Evolutionary conservation across 2,797 vertebrate genomes (phyloP), one percentile per base, ranked within the genome.

Genomic region (Dallia pectoralis): DNA sequence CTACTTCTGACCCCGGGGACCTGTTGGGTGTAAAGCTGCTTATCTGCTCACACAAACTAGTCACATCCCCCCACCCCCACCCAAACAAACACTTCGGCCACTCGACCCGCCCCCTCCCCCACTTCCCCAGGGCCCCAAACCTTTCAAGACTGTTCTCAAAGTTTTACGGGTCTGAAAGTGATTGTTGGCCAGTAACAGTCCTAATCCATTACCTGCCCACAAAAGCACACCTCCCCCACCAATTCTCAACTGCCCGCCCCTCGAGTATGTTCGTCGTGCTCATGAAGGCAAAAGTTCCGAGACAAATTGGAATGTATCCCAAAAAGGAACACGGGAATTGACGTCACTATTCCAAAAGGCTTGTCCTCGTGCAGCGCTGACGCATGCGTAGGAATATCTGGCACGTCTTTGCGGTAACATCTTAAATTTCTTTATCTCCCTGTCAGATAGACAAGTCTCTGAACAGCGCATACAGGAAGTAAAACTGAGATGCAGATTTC

Each of bases 1-100:
- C 80, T 81, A 77, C 80, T 67, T 44, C 74, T 87, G 85, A 93
- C 89, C 91, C 79, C 32, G n/a, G n/a, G 59, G 80, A 89, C 87
- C 87, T 76, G 53, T 62, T 67, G 75, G 84, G 83, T 77, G 84
- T 88, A 89, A 89, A 91, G 80, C 82, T 82, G 75, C 82, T 76
- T 33, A 73, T 71, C 79, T 76, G 48, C 70, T 84, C 85, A 83
- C 75, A 64, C 68, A 36, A 71, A 19, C 16, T 40, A 71, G 25
- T 36, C 3, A 68, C 65, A 9, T 19, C 51, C 8, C 19, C 51
- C n/a, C 8, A 53, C 51, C n/a, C 51, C 51, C 51, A 53, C 19
- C 47, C 47, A 18, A 53, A 53, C 51, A 53, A 53, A 51, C 49
- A 19, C 49, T 51, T 18, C 19, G 49, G 49, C 19, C 19, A 18